These are phyloP conservation scores for Anthopleura sola DNA, from an alignment of 64 coral and sea anemone species.

Conservation along the genomic window DNA sequence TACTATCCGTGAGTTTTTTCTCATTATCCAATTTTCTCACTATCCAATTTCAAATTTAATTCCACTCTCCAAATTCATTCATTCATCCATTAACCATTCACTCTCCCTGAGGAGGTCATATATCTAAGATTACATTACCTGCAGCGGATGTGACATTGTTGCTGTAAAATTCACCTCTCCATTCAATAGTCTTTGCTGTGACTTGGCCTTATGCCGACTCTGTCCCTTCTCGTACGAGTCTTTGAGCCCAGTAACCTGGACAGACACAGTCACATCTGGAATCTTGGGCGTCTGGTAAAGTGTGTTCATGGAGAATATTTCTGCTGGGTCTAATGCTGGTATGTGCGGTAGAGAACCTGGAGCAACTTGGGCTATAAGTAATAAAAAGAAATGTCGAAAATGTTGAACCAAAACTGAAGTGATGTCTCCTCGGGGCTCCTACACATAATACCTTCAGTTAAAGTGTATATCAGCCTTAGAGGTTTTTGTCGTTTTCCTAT, in stretches of 20 bases:
- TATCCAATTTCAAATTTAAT: not conserved
- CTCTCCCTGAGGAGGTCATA: not conserved
- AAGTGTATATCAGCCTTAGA: too few relatives aligned
- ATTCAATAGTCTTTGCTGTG: slow-evolving; percentile 73
- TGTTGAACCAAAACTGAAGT: not conserved
- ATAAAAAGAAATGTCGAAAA: not conserved
- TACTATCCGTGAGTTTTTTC: too few relatives aligned
- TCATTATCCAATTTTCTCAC: not conserved
- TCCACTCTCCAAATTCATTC: not conserved
- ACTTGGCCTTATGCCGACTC: slow-evolving; percentile 83
- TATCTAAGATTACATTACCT: slow-evolving; percentile 35
- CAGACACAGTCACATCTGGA: slow-evolving; percentile 7
- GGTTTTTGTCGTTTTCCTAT: too few relatives aligned
- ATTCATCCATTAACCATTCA: not conserved
- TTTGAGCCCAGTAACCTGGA: slow-evolving; percentile 67
- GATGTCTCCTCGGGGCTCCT: too few relatives aligned
- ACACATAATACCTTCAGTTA: too few relatives aligned
- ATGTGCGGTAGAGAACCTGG: not conserved
- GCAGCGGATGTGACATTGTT: slow-evolving; percentile 54
- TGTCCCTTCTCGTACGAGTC: slow-evolving; percentile 82
- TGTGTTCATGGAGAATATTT: not conserved
- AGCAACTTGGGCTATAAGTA: not conserved
- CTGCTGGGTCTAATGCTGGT: not conserved
- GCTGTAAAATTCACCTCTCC: slow-evolving; percentile 73
- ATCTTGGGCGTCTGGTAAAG: not conserved